Evolutionary conservation across 2,888 invertebrate genomes (phyloP).

Genomic region (Blastobasis lacticolella): DNA sequence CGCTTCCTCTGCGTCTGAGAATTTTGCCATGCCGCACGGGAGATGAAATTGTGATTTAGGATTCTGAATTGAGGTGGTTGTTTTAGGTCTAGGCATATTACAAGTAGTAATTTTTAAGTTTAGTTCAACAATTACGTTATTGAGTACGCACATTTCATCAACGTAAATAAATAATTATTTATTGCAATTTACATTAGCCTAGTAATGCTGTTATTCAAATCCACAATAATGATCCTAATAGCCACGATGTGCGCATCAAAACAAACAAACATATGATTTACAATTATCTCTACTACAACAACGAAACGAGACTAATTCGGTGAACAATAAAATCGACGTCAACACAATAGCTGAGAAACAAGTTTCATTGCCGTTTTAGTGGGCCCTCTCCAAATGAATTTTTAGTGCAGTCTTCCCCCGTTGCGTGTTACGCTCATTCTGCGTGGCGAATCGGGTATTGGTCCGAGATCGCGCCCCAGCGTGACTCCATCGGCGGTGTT

Average conservation of each 20-base stretch:
- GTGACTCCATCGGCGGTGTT: background rate
- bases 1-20: slow-evolving; percentile 10
- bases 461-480: slow-evolving; percentile 21
- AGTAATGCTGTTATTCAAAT: too few species aligned
- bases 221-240: too few species aligned
- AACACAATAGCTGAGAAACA: slow-evolving; percentile 1
- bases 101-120: too few species aligned
- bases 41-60: too few species aligned
- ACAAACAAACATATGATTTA: background rate
- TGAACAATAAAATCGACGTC: background rate
- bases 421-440: slow-evolving; percentile 44
- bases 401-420: slow-evolving; percentile 39
- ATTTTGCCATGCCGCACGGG: too few species aligned
- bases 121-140: too few species aligned
- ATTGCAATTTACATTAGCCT: too few species aligned
- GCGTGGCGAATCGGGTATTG: slow-evolving; percentile 54
- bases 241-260: background rate
- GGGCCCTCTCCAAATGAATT: slow-evolving; percentile 21
- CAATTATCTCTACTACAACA: background rate
- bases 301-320: slow-evolving; percentile 2
- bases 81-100: too few species aligned
- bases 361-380: slow-evolving; percentile 11
- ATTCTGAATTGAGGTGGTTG: too few species aligned
- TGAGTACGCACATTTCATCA: too few species aligned
- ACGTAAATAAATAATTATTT: too few species aligned